Conservation (phyloP, 2,797 vertebrate genomes). For the Enteromius unitaeniatus region DNA sequence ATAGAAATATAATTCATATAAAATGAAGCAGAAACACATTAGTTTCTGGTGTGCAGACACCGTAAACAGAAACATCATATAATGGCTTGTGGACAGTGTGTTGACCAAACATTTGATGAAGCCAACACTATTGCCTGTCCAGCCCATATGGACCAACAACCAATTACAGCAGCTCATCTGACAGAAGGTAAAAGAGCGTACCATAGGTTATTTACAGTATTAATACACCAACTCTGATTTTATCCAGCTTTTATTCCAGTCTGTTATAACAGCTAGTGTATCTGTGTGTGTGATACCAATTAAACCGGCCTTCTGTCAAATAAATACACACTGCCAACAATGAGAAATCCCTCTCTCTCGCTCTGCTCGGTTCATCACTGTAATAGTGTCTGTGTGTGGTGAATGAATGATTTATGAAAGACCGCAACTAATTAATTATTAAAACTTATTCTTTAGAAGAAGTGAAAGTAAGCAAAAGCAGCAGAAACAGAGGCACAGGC, state of each 20-base stretch:
- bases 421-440: conserved; percentile 33
- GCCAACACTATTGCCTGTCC: not conserved
- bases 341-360: not conserved
- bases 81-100: not conserved
- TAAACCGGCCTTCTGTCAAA: conserved; percentile 15
- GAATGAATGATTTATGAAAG: conserved; percentile 26
- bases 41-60: not conserved
- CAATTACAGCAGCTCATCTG: conserved; percentile 13
- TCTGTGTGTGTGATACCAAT: not conserved
- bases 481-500: not conserved
- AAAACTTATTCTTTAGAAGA: conserved; percentile 31
- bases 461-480: conserved; percentile 7
- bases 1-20: not conserved
- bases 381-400: not conserved
- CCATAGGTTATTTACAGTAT: conserved; percentile 2
- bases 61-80: not conserved
- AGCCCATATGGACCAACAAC: conserved; percentile 11
- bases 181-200: conserved; percentile 5
- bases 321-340: not conserved
- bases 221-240: not conserved
- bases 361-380: not conserved
- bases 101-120: not conserved
- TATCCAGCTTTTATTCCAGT: not conserved
- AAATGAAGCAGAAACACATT: not conserved
- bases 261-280: not conserved